phyloP scores from a whole-genome alignment of 2,888 invertebrate genomes.

The Busseola fusca region DNA sequence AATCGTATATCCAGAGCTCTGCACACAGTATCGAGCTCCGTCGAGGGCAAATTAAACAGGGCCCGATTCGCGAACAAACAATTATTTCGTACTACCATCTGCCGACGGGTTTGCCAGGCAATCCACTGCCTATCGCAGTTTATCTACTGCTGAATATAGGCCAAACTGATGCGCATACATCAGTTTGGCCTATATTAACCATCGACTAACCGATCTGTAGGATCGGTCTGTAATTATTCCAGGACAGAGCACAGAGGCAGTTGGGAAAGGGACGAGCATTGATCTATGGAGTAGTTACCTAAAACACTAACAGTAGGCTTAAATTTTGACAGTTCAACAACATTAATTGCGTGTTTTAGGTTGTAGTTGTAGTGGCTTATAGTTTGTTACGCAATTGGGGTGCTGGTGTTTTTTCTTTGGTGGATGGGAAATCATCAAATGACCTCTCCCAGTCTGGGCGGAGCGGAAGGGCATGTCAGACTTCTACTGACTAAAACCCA shows the following conservation, averaged over 20 bases:
- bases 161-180: conserved; percentile 1
- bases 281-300: background rate
- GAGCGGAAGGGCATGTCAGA: too few species aligned
- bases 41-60: conserved; percentile 56
- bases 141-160: conserved; percentile 25
- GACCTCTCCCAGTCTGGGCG: too few species aligned
- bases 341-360: too few species aligned
- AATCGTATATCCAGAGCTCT: conserved; percentile 40
- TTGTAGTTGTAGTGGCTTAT: too few species aligned
- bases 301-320: background rate
- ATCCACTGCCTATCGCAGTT: conserved; percentile 14
- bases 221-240: background rate
- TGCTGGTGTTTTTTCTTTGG: too few species aligned
- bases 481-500: too few species aligned
- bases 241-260: background rate
- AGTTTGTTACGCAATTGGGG: too few species aligned
- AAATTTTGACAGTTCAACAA: background rate
- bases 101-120: conserved; percentile 4
- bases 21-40: conserved; percentile 43
- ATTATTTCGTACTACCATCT: conserved; percentile 39
- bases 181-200: background rate
- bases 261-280: background rate
- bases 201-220: background rate
- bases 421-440: too few species aligned
- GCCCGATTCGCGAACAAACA: conserved; percentile 53